Conservation (phyloP, 2,797 vertebrate genomes). For the Sebastes umbrosus region DNA sequence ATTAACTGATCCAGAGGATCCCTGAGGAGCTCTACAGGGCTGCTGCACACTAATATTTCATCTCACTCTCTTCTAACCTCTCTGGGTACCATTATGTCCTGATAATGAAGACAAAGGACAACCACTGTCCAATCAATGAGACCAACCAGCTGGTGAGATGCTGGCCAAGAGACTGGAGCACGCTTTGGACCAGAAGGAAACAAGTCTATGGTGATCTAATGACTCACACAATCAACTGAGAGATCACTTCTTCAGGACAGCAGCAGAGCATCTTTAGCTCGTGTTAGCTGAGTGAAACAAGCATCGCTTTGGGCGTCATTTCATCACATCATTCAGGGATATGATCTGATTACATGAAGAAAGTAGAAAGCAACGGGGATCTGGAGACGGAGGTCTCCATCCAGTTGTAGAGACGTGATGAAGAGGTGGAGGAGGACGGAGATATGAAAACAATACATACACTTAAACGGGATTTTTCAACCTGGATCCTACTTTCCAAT, state of each 20-base stretch:
- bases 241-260: neutral
- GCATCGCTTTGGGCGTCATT: neutral
- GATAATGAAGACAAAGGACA: neutral
- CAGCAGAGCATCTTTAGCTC: neutral
- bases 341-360: neutral
- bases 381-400: neutral
- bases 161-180: neutral
- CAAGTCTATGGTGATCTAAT: neutral
- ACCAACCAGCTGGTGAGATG: neutral
- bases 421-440: neutral
- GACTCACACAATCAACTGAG: neutral
- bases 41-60: neutral
- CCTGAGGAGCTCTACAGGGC: constrained; percentile 69
- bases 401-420: neutral
- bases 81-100: neutral
- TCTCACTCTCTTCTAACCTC: neutral
- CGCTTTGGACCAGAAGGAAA: neutral
- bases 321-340: neutral
- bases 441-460: neutral
- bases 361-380: neutral
- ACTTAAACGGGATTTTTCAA: no score
- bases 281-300: neutral
- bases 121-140: neutral
- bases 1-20: constrained; percentile 74
- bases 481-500: no score